Evolutionary conservation across 2,797 vertebrate genomes (phyloP).

Genomic region (Propithecus deckenii): DNA sequence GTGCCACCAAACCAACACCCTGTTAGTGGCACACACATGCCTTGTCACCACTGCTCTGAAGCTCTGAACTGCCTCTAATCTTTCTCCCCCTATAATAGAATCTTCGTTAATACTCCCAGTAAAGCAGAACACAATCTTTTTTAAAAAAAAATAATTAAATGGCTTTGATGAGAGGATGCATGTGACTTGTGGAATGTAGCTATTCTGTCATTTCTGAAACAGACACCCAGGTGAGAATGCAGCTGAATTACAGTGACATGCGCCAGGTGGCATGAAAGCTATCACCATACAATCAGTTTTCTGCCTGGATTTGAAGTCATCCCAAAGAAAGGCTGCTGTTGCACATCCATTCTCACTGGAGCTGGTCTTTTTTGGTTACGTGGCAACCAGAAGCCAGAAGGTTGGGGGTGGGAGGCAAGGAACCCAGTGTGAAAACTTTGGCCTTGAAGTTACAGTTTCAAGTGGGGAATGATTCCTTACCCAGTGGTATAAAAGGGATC

Average conservation of each 20-base stretch:
- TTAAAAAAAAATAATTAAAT: neutral
- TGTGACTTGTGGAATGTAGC: slow-evolving; percentile 31
- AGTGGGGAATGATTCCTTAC: slow-evolving; percentile 53
- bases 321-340: slow-evolving; percentile 7
- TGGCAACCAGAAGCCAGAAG: slow-evolving; percentile 38
- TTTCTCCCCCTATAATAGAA: slow-evolving; percentile 8
- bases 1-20: slow-evolving; percentile 55
- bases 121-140: slow-evolving; percentile 17
- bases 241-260: neutral
- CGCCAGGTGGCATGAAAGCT: slow-evolving; percentile 41
- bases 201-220: neutral
- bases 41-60: slow-evolving; percentile 5
- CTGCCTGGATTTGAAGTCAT: slow-evolving; percentile 36
- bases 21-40: neutral
- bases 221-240: slow-evolving; percentile 49
- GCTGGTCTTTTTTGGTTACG: neutral
- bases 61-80: slow-evolving; percentile 16
- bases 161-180: slow-evolving; percentile 42
- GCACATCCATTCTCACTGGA: neutral
- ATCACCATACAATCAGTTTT: slow-evolving; percentile 3
- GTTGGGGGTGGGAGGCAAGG: neutral
- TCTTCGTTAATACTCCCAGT: slow-evolving; percentile 62
- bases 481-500: slow-evolving; percentile 14
- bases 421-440: slow-evolving; percentile 34
- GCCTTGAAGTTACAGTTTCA: slow-evolving; percentile 59